These are phyloP conservation scores for Bombylius major DNA, from an alignment of 2,888 invertebrate genomes.

Conservation along the genomic window DNA sequence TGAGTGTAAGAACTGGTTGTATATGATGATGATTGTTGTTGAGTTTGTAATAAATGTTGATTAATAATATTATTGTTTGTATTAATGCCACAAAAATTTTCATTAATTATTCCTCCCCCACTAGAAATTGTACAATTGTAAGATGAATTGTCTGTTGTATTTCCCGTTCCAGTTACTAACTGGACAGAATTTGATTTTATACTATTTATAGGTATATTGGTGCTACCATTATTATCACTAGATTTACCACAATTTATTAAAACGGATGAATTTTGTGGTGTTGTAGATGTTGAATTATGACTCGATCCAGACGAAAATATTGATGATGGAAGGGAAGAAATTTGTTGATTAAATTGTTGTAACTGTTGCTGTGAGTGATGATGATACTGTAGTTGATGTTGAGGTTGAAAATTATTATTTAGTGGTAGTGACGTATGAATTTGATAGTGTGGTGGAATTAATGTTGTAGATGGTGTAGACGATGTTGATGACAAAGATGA, in stretches of 20 bases:
- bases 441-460: slow-evolving; percentile 6
- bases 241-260: neutral
- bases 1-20: slow-evolving; percentile 1
- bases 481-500: slow-evolving; percentile 3
- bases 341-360: neutral
- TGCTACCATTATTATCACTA: neutral
- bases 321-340: neutral
- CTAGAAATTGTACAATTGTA: neutral
- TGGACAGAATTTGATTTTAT: too few relatives aligned
- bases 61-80: neutral
- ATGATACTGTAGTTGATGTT: slow-evolving; percentile 3
- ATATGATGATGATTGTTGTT: neutral
- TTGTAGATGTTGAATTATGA: neutral
- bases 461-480: slow-evolving; percentile 2
- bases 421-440: neutral
- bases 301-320: neutral
- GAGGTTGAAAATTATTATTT: slow-evolving; percentile 6
- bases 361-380: slow-evolving; percentile 1
- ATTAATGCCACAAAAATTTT: too few relatives aligned
- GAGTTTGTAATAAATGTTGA: neutral
- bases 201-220: neutral
- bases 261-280: neutral
- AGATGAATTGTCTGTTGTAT: too few relatives aligned
- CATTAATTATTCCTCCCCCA: too few relatives aligned
- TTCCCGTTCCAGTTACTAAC: neutral